Base-by-base conservation (phyloP, 1,140 invertebrate species). In the Sipha flava region DNA sequence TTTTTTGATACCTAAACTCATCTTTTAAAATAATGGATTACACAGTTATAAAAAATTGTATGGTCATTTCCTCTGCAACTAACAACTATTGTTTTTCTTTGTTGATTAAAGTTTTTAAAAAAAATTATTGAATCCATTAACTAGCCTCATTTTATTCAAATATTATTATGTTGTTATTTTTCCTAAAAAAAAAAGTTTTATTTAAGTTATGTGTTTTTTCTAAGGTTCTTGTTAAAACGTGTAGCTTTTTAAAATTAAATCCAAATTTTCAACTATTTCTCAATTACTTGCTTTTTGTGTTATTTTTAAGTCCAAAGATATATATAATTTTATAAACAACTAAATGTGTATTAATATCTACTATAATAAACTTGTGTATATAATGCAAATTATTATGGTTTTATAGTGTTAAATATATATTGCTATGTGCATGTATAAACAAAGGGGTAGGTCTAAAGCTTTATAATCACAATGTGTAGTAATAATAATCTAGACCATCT, bases 221-320 rank as follows among this genome's bases (percentile, higher is more conserved):
- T 26, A 29, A 77, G 34, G 73, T 59, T 77, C 52, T 77, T 34
- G 49, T 77, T 29, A 59, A 77, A 45, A 77, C 52, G 34, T 75
- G 70, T 77, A 77, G 21, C 34, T 34, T 77, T 77, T 54, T 37
- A 37, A 57, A 59, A 34, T 57, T 6, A 70, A 70, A 70, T 70
- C 23, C 23, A 70, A 59, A 77, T 77, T 77, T 43, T 29, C 4
- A 57, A 59, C 23, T 77, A 77, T 14, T 57, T 43, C 37, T 7
- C 49, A 37, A 59, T 57, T 59, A 77, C 73, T 77, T 77, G 73
- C 73, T 52, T 77, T 57, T 57, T 77, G 52, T 77, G 21, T 77
- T 59, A 77, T 12, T 59, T 77, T 77, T 57, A 77, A 77, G 49
- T 77, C n/a, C 34, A 77, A 77, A 77, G 34, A 77, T 54, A n/a